Evolutionary conservation across 1,140 invertebrate genomes (phyloP).

Genomic region (Xylocopa sonorina): DNA sequence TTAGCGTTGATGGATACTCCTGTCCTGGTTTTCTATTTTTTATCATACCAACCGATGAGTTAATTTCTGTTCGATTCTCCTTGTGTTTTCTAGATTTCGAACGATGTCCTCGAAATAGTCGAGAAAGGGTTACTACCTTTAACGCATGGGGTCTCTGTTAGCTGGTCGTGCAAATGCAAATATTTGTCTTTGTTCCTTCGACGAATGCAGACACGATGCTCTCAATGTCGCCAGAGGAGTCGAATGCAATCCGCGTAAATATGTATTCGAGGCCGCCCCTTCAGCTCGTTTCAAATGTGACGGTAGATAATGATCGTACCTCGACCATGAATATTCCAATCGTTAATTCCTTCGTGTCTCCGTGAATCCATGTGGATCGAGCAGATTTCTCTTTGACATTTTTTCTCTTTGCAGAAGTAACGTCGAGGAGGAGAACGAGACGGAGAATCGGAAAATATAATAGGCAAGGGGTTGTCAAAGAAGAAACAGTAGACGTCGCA

Average conservation of each 20-base stretch:
- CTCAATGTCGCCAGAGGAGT: constrained; percentile 7
- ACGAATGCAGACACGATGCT: constrained; percentile 11
- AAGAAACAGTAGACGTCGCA: not conserved
- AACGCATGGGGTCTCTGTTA: no score
- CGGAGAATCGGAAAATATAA: not conserved
- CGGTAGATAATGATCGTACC: not conserved
- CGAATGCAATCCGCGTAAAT: constrained; percentile 29
- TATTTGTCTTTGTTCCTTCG: constrained; percentile 2
- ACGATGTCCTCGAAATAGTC: no score
- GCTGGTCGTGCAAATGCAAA: constrained; percentile 28
- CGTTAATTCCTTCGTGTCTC: not conserved
- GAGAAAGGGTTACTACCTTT: no score
- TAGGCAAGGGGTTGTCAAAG: not conserved
- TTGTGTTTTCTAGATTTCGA: not conserved
- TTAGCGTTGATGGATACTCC: not conserved
- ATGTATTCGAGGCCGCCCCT: constrained; percentile 1
- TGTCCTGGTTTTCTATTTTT: not conserved
- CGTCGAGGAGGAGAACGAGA: not conserved
- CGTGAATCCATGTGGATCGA: not conserved
- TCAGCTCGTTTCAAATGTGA: no score
- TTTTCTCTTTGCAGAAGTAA: not conserved
- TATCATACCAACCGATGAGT: not conserved
- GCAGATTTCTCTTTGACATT: not conserved
- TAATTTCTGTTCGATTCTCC: not conserved
- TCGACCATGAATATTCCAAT: constrained; percentile 27